These are phyloP conservation scores for Telmatherina bonti DNA, from an alignment of 2,797 vertebrate species.

Conservation along the genomic window DNA sequence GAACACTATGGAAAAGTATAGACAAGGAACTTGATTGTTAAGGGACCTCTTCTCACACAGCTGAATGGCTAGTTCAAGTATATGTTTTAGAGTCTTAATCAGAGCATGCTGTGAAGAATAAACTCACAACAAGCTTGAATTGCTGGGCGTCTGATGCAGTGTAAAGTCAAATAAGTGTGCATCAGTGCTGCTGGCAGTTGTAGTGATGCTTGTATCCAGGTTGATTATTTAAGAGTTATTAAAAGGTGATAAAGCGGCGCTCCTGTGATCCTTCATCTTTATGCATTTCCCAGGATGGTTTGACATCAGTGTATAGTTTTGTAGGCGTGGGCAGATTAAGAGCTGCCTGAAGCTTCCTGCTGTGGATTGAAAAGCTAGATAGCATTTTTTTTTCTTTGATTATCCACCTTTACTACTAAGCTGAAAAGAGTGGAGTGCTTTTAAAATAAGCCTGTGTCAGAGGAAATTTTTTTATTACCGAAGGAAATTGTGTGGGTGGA, in stretches of 20 bases:
- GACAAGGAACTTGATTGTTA: background rate
- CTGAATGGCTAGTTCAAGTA: background rate
- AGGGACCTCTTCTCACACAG: background rate
- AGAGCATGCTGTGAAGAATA: background rate
- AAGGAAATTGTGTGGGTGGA: constrained; percentile 51
- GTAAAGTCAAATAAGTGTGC: background rate
- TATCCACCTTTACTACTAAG: constrained; percentile 27
- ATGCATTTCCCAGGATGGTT: constrained; percentile 23
- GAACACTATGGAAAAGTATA: background rate
- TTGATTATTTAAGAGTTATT: constrained; percentile 19
- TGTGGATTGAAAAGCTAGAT: constrained; percentile 41
- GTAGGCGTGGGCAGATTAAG: constrained; percentile 25
- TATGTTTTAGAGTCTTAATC: background rate
- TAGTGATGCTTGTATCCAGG: background rate
- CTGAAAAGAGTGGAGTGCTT: constrained; percentile 5
- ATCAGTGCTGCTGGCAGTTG: background rate
- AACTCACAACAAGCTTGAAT: background rate
- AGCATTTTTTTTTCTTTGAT: constrained; percentile 34
- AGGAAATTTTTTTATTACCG: constrained; percentile 54
- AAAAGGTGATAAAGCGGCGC: constrained; percentile 21
- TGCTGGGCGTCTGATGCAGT: constrained; percentile 1
- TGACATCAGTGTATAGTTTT: constrained; percentile 30
- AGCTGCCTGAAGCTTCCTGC: constrained; percentile 21
- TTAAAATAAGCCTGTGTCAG: constrained; percentile 24
- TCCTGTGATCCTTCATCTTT: constrained; percentile 42